These are phyloP conservation scores for Vombatus ursinus DNA, from an alignment of 2,113 vertebrate genomes.

Conservation along the genomic window DNA sequence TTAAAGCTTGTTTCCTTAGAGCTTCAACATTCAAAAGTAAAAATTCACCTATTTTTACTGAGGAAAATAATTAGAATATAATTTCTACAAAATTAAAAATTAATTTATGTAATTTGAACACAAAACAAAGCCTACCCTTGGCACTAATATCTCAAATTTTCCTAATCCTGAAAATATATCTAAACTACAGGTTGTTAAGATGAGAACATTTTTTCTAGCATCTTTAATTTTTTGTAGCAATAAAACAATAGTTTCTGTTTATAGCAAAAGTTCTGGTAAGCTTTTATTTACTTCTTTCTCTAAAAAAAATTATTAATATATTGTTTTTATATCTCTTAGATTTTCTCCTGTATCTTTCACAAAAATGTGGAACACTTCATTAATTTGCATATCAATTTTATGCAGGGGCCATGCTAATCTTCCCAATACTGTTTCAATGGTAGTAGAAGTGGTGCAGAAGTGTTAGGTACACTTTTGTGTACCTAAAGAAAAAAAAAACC, in stretches of 20 bases:
- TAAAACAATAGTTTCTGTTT: slow-evolving; percentile 32
- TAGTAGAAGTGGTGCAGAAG: background rate
- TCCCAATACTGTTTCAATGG: background rate
- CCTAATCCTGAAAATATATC: slow-evolving; percentile 50
- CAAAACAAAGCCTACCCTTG: slow-evolving; percentile 42
- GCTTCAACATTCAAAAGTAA: background rate
- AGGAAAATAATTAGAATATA: slow-evolving; percentile 4
- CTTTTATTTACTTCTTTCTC: slow-evolving; percentile 6
- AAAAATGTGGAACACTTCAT: background rate
- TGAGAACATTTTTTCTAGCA: slow-evolving; percentile 6
- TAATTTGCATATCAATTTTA: background rate
- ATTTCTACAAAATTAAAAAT: slow-evolving; percentile 36
- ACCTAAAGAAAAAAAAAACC: background rate
- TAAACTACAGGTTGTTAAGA: slow-evolving; percentile 31
- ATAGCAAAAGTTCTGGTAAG: background rate
- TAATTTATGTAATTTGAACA: slow-evolving; percentile 31
- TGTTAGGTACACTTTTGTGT: background rate
- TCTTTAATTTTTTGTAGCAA: slow-evolving; percentile 47
- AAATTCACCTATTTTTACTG: slow-evolving; percentile 28
- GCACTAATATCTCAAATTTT: slow-evolving; percentile 45
- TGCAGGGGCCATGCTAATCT: background rate
- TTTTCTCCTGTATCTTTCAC: slow-evolving; percentile 27
- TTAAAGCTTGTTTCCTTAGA: slow-evolving; percentile 49
- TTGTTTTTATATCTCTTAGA: slow-evolving; percentile 58
- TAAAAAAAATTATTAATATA: slow-evolving; percentile 40